Base-by-base conservation (phyloP, 2,888 invertebrate genomes). In the Eupithecia vulgata region DNA sequence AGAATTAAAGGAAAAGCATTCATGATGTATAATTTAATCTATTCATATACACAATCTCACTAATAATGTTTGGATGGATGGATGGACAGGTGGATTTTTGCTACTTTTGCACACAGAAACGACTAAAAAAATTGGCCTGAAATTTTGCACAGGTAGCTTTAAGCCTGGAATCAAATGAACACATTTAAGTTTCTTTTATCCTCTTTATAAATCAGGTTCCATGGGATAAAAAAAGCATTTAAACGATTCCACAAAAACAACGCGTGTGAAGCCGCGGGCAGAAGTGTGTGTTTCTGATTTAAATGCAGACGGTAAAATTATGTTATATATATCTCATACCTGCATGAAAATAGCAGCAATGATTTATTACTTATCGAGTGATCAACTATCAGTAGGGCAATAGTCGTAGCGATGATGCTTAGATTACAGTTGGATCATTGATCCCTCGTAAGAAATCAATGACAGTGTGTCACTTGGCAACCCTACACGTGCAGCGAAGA, bases 381-480 rank as follows among this genome's bases (percentile, higher is more conserved):
- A 42, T 48, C 48, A 48, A n/a, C 48, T 17, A 48, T n/a, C 25
- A 57, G 21, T 57, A 57, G 25, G 57, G 5, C 57, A 57, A 25
- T n/a, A 25, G 48, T 48, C 8, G 57, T 57, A 10, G 21, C 48
- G n/a, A 6, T 45, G n/a, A 52, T 57, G 57, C 57, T 57, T 25
- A 57, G 57, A 57, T 25, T 57, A 5, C 12, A 57, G 57, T 25
- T 21, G 13, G 57, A 25, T 21, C 37, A 35, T 21, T 35, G 35
- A 59, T 21, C 4, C 42, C 15, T 52, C 66, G 52, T 17, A 67
- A 72, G 70, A 69, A 64, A 70, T 59, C 35, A 65, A 70, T 68
- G 72, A 35, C 72, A 68, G 8, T 40, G 59, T 67, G 72, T 72
- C 72, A 40, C 61, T 15, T 61, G 61, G 8, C 61, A 75, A 69